Conservation (phyloP, 2,113 vertebrate genomes). For the Lucifuga dentata region DNA sequence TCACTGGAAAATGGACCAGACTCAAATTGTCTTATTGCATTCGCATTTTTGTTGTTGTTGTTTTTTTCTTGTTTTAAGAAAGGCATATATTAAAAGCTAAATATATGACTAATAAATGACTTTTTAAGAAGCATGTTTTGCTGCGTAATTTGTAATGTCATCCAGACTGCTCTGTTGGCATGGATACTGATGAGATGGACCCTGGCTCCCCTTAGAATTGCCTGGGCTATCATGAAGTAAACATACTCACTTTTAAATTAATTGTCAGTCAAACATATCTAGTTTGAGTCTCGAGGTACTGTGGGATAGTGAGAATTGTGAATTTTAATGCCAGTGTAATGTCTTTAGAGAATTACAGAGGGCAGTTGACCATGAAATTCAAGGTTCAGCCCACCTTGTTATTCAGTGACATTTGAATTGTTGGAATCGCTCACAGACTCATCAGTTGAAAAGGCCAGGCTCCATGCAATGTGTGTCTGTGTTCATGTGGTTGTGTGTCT, state of each 20-base stretch:
- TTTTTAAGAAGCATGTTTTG: too few species aligned
- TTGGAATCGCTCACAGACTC: conserved; percentile 65
- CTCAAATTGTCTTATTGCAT: too few species aligned
- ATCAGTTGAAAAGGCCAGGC: conserved; percentile 63
- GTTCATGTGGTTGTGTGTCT: conserved; percentile 6
- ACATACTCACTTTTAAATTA: conserved; percentile 10
- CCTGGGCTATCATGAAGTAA: conserved; percentile 2
- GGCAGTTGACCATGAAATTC: conserved; percentile 71
- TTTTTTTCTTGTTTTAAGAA: neutral
- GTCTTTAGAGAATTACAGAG: conserved; percentile 63
- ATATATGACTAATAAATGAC: neutral
- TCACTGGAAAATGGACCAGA: too few species aligned
- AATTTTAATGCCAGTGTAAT: conserved; percentile 54
- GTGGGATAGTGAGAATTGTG: conserved; percentile 11
- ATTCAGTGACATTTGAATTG: conserved; percentile 77
- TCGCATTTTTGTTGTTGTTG: too few species aligned
- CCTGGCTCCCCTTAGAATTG: neutral
- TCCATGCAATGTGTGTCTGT: conserved; percentile 19
- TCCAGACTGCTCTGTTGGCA: too few species aligned
- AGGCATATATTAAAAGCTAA: neutral
- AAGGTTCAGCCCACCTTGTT: conserved; percentile 68
- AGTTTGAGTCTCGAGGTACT: conserved; percentile 23
- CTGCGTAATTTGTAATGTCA: too few species aligned
- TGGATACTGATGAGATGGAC: neutral
- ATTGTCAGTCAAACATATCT: conserved; percentile 8